Base-by-base conservation (phyloP, 2,113 vertebrate genomes). In the Cheirogaleus medius region DNA sequence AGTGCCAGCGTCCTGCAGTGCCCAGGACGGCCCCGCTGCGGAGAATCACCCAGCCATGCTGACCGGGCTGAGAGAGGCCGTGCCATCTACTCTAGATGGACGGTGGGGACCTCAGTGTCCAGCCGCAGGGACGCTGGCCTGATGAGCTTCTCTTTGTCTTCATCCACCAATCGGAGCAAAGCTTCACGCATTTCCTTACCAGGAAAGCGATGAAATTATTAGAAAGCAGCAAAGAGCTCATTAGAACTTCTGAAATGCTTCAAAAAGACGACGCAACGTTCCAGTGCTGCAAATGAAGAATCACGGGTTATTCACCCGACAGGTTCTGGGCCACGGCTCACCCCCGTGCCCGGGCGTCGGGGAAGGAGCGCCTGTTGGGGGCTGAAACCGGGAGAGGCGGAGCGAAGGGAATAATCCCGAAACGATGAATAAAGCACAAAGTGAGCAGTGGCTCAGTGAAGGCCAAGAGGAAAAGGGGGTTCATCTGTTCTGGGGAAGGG, bases 1-100 rank as follows among this genome's bases (percentile, higher is more conserved):
- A 20, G 4, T 0, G 4, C 32, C 0, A 10, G 17, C 11, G 12
- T 0, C 49, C 3, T 2, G 2, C 2, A 3, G 1, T 6, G 8
- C 15, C 13, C 54, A 47, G 64, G 11, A 25, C 1, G 3, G 32
- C 25, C 27, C 17, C 4, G 0, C 0, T 6, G n/a, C 1, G 2
- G 4, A 66, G 37, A 27, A 12, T 2, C 21, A 8, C 0, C 18
- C 27, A 6, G 7, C 3, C 34, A 0, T 0, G 4, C 3, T 18
- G 21, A 2, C 0, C 1, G 2, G 21, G 64, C 49, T 12, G 1
- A n/a, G 39, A 1, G 2, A 2, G 4, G 3, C n/a, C n/a, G n/a
- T n/a, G 10, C 18, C 12, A 2, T 15, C 29, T 5, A 13, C 13
- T 64, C 29, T 52, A 2, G 25, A 17, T 2, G 42, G 32, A 66